These are phyloP conservation scores for Icerya purchasi DNA, from an alignment of 2,888 invertebrate genomes.

Conservation along the genomic window DNA sequence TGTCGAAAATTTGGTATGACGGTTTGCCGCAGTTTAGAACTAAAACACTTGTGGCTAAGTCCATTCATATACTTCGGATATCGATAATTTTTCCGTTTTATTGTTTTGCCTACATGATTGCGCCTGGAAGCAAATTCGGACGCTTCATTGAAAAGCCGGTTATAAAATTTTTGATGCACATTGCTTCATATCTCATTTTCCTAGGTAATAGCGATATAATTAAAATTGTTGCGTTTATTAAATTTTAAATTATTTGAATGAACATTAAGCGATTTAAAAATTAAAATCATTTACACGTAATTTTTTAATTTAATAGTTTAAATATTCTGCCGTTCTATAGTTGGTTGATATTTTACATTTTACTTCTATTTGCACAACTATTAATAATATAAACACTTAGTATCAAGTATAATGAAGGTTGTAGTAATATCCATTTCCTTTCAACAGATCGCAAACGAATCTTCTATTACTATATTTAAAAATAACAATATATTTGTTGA, in stretches of 20 bases:
- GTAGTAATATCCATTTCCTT: too few relatives aligned
- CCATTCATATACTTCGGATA: slow-evolving; percentile 48
- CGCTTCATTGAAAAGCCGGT: slow-evolving; percentile 78
- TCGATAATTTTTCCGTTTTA: slow-evolving; percentile 72
- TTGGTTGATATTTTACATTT: too few relatives aligned
- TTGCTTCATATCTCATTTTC: slow-evolving; percentile 82
- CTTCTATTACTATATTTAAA: too few relatives aligned
- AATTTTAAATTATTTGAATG: neutral
- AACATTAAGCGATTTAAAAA: too few relatives aligned
- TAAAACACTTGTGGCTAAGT: slow-evolving; percentile 48
- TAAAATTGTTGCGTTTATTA: neutral
- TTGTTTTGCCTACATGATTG: slow-evolving; percentile 61
- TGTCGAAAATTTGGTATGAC: slow-evolving; percentile 85
- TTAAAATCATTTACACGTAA: too few relatives aligned
- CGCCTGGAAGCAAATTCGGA: slow-evolving; percentile 59
- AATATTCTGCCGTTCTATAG: too few relatives aligned
- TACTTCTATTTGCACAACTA: too few relatives aligned
- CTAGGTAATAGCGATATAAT: slow-evolving; percentile 44
- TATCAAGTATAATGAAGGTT: too few relatives aligned
- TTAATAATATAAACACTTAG: too few relatives aligned
- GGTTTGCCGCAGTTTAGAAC: slow-evolving; percentile 83
- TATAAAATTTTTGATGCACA: slow-evolving; percentile 89
- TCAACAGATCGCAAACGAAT: too few relatives aligned
- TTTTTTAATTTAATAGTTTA: too few relatives aligned
- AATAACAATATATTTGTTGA: too few relatives aligned